These are phyloP conservation scores for Brachynemurus nebulosus DNA, from an alignment of 2,888 invertebrate species.

Conservation along the genomic window DNA sequence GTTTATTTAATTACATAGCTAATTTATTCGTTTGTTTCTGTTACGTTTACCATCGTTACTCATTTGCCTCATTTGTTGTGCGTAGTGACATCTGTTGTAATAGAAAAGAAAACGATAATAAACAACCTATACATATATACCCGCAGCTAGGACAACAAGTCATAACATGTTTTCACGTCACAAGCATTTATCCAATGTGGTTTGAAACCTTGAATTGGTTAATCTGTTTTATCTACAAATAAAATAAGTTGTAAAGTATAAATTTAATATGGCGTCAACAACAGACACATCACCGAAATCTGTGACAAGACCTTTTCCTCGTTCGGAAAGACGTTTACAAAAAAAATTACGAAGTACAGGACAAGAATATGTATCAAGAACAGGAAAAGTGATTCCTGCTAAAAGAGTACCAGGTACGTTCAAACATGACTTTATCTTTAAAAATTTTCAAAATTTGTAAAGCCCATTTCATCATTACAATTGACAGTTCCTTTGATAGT, in stretches of 20 bases:
- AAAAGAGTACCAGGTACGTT: conserved; percentile 35
- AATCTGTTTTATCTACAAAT: background rate
- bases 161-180: no score
- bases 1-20: no score
- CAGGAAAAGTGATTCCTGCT: conserved; percentile 35
- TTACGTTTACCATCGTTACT: no score
- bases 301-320: conserved; percentile 30
- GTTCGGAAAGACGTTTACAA: conserved; percentile 33
- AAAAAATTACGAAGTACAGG: conserved; percentile 34
- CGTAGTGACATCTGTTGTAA: no score
- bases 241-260: background rate
- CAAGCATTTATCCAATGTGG: no score
- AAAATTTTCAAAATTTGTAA: conserved; percentile 4
- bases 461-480: conserved; percentile 5
- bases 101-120: no score
- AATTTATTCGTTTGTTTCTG: no score
- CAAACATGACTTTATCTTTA: background rate
- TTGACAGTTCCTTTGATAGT: conserved; percentile 2
- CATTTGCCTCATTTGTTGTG: no score
- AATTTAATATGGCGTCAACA: conserved; percentile 31
- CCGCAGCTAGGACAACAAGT: no score
- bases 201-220: no score
- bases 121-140: no score
- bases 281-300: conserved; percentile 28
- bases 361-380: conserved; percentile 34